A percentile compares a stretch with the other conserved stretches of the same genome.
Evolutionary conservation across 2,113 vertebrate genomes (phyloP).

Genomic region (Crotalus tigris): DNA sequence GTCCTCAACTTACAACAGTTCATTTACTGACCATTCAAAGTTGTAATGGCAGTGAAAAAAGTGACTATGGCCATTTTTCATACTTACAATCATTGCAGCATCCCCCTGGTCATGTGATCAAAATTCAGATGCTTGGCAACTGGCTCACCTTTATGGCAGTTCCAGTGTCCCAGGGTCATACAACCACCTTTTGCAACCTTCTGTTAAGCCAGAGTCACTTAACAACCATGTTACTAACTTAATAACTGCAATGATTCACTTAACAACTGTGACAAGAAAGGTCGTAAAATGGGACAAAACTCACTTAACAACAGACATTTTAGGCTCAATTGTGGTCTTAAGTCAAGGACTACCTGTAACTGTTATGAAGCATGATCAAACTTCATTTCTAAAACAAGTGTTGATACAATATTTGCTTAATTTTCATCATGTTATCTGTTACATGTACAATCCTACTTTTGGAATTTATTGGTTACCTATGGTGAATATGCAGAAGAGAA

Average conservation of each 20-base stretch:
- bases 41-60: background rate
- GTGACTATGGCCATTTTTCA: background rate
- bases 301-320: background rate
- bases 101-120: background rate
- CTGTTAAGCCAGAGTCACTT: background rate
- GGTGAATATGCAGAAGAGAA: background rate
- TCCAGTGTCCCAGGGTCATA: background rate
- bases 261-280: background rate
- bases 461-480: constrained; percentile 17
- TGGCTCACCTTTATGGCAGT: background rate
- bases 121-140: background rate
- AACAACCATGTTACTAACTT: background rate
- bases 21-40: background rate
- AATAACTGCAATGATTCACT: background rate
- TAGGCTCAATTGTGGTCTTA: background rate
- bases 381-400: too few species aligned
- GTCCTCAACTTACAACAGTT: background rate
- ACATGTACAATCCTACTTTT: background rate
- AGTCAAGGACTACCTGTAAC: background rate
- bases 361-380: background rate
- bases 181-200: background rate
- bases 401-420: background rate
- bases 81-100: background rate
- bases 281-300: background rate
- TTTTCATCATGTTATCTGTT: background rate